Evolutionary conservation across 1,140 invertebrate genomes (phyloP).

Genomic region (Vollenhovia emeryi): DNA sequence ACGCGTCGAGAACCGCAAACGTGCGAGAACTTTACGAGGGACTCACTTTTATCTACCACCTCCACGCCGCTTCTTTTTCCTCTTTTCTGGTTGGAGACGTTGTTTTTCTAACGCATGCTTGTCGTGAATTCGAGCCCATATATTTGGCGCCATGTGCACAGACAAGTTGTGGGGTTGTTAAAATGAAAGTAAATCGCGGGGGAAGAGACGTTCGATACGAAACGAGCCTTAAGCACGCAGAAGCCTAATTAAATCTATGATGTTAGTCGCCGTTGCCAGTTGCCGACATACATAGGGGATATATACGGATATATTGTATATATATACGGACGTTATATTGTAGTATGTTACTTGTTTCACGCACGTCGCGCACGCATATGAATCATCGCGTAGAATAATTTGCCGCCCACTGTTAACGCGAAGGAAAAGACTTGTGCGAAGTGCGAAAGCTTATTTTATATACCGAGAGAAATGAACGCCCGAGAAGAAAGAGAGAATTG

Average conservation of each 20-base stretch:
- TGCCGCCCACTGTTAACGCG: background rate
- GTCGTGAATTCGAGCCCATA: slow-evolving; percentile 57
- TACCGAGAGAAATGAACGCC: background rate
- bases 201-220: slow-evolving; percentile 35
- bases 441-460: slow-evolving; percentile 28
- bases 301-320: too few species aligned
- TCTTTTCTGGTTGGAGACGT: slow-evolving; percentile 74
- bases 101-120: slow-evolving; percentile 82
- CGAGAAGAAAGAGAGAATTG: background rate
- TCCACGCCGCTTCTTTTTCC: slow-evolving; percentile 77
- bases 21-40: slow-evolving; percentile 11
- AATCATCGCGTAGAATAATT: slow-evolving; percentile 16
- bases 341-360: slow-evolving; percentile 30
- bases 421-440: background rate
- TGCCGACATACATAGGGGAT: background rate
- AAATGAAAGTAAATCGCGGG: slow-evolving; percentile 18
- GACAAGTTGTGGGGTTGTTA: background rate
- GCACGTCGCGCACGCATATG: slow-evolving; percentile 16
- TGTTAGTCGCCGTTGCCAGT: slow-evolving; percentile 27
- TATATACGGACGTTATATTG: background rate
- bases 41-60: slow-evolving; percentile 69
- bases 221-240: slow-evolving; percentile 34
- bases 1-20: background rate
- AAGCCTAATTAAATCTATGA: slow-evolving; percentile 30
- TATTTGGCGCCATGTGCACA: slow-evolving; percentile 38